Conservation (phyloP, 2,113 vertebrate genomes). For the Noctilio leporinus region DNA sequence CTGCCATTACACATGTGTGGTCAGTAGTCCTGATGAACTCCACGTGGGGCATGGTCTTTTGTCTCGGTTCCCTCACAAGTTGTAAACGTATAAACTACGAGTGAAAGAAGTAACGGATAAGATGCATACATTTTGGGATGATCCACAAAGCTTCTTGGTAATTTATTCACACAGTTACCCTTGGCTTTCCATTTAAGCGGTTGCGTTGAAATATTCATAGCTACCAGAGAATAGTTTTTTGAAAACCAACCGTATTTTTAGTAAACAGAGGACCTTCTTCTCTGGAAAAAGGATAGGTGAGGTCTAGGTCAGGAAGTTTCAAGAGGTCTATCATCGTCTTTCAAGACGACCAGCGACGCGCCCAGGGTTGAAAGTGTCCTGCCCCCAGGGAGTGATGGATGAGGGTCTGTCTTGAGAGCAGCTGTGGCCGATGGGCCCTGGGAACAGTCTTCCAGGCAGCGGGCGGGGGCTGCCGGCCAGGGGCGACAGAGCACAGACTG, state of each 20-base stretch:
- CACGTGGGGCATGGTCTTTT: neutral
- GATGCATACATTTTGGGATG: neutral
- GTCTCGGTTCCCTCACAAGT: neutral
- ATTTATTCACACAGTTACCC: neutral
- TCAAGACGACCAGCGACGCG: slow-evolving; percentile 17
- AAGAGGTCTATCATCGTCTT: slow-evolving; percentile 10
- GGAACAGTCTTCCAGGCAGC: neutral
- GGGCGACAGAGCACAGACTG: fast-evolving
- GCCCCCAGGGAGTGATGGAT: neutral
- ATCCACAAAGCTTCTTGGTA: neutral
- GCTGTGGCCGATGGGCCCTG: neutral
- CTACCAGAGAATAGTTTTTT: neutral
- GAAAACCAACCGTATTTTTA: neutral
- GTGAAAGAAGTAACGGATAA: neutral
- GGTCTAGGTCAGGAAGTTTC: slow-evolving; percentile 37
- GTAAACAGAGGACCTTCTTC: neutral
- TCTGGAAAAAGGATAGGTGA: neutral
- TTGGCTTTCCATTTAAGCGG: neutral
- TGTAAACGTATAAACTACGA: neutral
- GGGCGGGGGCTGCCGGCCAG: neutral
- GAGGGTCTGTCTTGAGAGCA: neutral
- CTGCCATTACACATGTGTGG: too few relatives aligned
- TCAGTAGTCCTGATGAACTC: neutral
- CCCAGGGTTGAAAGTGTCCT: neutral
- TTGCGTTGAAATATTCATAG: neutral